These are phyloP conservation scores for Andinoacara biseriatus DNA, from an alignment of 2,113 vertebrate species.

Conservation along the genomic window DNA sequence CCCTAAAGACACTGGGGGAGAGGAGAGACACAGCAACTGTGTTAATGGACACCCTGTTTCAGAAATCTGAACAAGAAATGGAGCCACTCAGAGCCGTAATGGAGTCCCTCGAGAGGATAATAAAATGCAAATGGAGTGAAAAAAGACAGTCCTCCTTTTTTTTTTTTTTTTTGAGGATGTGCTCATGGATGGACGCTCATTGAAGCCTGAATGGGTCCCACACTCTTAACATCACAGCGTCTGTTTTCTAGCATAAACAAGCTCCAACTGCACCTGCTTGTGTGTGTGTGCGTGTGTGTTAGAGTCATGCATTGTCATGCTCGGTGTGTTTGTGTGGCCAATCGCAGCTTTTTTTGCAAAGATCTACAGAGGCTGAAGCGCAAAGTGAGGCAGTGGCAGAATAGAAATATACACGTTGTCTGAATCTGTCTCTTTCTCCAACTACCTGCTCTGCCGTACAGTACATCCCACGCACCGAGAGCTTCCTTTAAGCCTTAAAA, in stretches of 20 bases:
- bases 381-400: neutral
- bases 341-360: constrained; percentile 26
- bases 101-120: constrained; percentile 66
- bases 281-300: constrained; percentile 20
- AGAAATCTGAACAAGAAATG: constrained; percentile 65
- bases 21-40: constrained; percentile 56
- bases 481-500: constrained; percentile 47
- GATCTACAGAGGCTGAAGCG: neutral
- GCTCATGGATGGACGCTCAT: constrained; percentile 48
- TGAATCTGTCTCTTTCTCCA: constrained; percentile 38
- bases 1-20: constrained; percentile 64
- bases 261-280: constrained; percentile 37
- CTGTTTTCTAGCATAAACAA: constrained; percentile 37
- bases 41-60: constrained; percentile 64
- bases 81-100: constrained; percentile 66
- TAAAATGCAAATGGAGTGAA: constrained; percentile 61
- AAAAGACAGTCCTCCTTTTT: constrained; percentile 40
- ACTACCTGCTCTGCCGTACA: constrained; percentile 34
- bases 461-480: constrained; percentile 25
- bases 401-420: constrained; percentile 28
- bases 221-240: constrained; percentile 19
- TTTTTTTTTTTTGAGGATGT: constrained; percentile 27
- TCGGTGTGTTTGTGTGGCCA: constrained; percentile 48
- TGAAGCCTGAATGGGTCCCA: constrained; percentile 30
- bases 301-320: constrained; percentile 44